Conservation (phyloP, 2,888 invertebrate genomes). For the Pherbina coryleti region DNA sequence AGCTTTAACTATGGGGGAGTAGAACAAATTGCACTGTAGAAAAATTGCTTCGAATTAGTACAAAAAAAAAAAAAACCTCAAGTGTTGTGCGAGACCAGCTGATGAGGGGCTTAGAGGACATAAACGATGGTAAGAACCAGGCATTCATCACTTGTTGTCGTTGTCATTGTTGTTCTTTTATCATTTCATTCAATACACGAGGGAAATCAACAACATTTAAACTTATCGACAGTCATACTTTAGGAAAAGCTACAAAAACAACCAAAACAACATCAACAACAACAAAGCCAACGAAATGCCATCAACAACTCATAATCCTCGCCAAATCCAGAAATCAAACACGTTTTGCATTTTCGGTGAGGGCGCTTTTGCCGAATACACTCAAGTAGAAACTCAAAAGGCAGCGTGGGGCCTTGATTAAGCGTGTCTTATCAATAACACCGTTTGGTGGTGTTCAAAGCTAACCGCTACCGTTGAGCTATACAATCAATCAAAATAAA, state of each 20-base stretch:
- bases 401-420: constrained; percentile 10
- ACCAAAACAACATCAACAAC: not conserved
- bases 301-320: constrained; percentile 27
- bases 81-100: no score
- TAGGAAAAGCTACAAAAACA: not conserved
- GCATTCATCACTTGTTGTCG: constrained; percentile 11
- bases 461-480: no score
- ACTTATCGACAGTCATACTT: constrained; percentile 14
- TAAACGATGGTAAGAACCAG: no score
- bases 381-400: not conserved
- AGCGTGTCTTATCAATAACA: constrained; percentile 16
- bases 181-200: constrained; percentile 36
- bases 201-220: constrained; percentile 29
- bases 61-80: no score
- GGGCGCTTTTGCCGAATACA: no score
- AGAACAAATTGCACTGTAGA: no score
- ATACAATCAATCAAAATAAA: no score
- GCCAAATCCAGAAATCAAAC: constrained; percentile 24
- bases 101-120: no score
- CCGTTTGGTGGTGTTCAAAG: not conserved
- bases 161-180: constrained; percentile 23
- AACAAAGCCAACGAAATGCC: not conserved
- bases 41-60: no score
- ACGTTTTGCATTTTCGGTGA: not conserved
- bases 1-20: no score